A percentile compares a stretch with the other conserved stretches of the same genome.
These are phyloP conservation scores for Baryphthengus martii DNA, from an alignment of 2,113 vertebrate species.

Conservation along the genomic window DNA sequence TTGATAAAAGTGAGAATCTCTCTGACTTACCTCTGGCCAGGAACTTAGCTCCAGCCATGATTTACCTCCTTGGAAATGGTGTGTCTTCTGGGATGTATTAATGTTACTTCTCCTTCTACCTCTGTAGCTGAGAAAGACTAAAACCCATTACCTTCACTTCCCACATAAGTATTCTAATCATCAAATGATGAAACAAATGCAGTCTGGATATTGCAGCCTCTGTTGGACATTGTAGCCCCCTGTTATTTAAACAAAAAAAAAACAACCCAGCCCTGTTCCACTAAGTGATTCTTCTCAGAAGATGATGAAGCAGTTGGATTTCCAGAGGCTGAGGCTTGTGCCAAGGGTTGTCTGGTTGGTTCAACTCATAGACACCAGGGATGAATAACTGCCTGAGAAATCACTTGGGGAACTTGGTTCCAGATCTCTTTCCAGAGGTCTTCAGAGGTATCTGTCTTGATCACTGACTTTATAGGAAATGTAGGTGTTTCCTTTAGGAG, in stretches of 20 bases:
- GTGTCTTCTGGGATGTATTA: background rate
- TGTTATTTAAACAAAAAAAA: background rate
- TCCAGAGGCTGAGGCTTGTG: background rate
- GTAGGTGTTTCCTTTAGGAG: background rate
- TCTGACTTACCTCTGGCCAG: background rate
- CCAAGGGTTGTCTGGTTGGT: background rate
- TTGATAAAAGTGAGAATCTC: background rate
- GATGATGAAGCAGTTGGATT: background rate
- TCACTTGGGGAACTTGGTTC: background rate
- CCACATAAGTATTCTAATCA: background rate
- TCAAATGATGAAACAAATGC: background rate
- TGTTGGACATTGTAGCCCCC: no score
- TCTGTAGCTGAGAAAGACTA: background rate
- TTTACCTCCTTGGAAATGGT: background rate
- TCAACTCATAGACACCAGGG: background rate
- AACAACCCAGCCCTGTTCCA: background rate
- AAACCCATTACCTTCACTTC: background rate
- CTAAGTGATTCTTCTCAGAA: background rate
- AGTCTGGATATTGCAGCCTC: background rate
- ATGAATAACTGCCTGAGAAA: background rate
- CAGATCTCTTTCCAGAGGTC: background rate
- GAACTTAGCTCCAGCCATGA: background rate
- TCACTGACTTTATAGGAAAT: background rate
- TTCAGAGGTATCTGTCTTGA: background rate
- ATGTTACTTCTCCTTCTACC: background rate